A percentile compares a stretch with the other conserved stretches of the same genome.
Evolutionary conservation across 2,113 vertebrate species (phyloP).

Genomic region (Cacatua alba): DNA sequence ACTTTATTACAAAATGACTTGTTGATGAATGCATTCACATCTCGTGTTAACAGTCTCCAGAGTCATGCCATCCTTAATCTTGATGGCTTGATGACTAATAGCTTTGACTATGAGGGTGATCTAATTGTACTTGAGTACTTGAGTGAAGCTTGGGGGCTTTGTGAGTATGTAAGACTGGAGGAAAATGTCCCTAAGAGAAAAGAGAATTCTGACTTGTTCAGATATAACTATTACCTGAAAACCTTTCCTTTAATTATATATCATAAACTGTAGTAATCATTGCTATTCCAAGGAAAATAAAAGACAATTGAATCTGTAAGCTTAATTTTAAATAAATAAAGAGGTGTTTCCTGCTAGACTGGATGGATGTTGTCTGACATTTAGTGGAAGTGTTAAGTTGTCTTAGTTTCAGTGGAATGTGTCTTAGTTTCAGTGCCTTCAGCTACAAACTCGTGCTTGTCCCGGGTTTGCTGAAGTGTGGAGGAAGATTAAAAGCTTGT

Average conservation of each 20-base stretch:
- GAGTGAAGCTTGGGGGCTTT: neutral
- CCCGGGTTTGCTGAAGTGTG: neutral
- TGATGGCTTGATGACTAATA: neutral
- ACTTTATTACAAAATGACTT: neutral
- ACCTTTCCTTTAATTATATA: neutral
- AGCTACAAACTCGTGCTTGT: constrained; percentile 7
- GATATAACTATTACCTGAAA: neutral
- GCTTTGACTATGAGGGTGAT: neutral
- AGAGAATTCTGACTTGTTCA: neutral
- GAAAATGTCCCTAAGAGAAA: neutral
- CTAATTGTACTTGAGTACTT: neutral
- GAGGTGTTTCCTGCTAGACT: neutral
- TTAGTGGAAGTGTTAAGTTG: constrained; percentile 4
- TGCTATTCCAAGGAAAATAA: neutral
- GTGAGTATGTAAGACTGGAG: neutral
- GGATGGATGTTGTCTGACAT: neutral
- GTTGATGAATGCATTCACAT: neutral
- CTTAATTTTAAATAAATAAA: neutral
- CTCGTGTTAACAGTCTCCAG: neutral
- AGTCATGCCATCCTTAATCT: neutral
- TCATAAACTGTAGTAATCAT: neutral
- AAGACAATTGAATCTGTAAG: neutral
- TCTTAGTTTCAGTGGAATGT: constrained; percentile 28
- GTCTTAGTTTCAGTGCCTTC: constrained; percentile 19
- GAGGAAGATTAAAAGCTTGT: neutral